Percentiles rank a stretch among this genome's conserved stretches.
phyloP scores from a whole-genome alignment of 2,888 invertebrate species.

The Latrodectus hesperus region DNA sequence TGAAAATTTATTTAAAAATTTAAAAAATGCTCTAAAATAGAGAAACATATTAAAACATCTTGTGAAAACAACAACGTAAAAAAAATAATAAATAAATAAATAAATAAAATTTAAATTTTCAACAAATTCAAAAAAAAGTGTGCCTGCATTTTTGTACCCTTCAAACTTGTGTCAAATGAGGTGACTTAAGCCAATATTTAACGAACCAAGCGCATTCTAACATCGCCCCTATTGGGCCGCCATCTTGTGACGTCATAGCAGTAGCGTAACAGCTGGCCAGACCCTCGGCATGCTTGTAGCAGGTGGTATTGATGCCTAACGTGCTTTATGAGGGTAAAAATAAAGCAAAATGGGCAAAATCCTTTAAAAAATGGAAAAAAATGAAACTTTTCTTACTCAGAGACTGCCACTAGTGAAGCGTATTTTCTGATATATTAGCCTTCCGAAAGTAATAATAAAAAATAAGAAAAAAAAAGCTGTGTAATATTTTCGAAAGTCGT shows the following conservation, averaged over 20 bases:
- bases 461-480: constrained; percentile 4
- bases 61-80: too few relatives aligned
- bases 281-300: constrained; percentile 64
- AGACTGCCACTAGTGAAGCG: constrained; percentile 56
- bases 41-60: too few relatives aligned
- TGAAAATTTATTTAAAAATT: too few relatives aligned
- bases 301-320: constrained; percentile 64
- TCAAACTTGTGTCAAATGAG: background rate
- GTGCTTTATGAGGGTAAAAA: constrained; percentile 63
- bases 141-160: too few relatives aligned
- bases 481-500: constrained; percentile 42
- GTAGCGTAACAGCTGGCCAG: constrained; percentile 61
- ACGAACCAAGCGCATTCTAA: background rate
- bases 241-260: constrained; percentile 65
- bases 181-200: background rate
- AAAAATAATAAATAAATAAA: too few relatives aligned
- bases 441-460: constrained; percentile 60
- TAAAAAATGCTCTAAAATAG: too few relatives aligned
- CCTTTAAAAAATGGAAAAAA: constrained; percentile 49
- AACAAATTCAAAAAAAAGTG: too few relatives aligned
- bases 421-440: constrained; percentile 64
- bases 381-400: constrained; percentile 26
- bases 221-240: constrained; percentile 9
- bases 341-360: constrained; percentile 38
- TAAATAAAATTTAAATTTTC: too few relatives aligned